Conservation (phyloP, 2,888 invertebrate species). For the Phyto melanocephala region DNA sequence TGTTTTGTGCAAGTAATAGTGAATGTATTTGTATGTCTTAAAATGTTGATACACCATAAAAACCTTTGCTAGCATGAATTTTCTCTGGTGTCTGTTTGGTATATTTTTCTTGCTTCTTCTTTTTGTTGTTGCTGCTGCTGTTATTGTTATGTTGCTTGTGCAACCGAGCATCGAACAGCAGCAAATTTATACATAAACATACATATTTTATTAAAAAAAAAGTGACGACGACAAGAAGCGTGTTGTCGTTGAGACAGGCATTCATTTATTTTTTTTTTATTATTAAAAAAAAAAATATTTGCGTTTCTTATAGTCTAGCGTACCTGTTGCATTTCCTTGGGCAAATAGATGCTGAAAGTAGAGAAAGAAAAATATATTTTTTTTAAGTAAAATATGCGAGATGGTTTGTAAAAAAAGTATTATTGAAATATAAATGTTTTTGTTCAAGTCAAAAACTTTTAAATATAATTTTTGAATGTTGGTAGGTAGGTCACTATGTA, state of each 20-base stretch:
- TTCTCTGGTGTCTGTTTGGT: constrained; percentile 40
- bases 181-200: not conserved
- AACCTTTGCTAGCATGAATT: constrained; percentile 34
- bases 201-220: constrained; percentile 4
- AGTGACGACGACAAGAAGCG: constrained; percentile 29
- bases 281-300: constrained; percentile 16
- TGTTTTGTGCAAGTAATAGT: constrained; percentile 18
- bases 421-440: not conserved
- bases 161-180: constrained; percentile 47
- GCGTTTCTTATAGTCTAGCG: constrained; percentile 20
- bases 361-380: not conserved
- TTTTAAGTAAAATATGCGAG: no score
- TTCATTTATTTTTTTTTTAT: constrained; percentile 5
- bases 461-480: not conserved
- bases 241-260: constrained; percentile 29
- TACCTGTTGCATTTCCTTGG: constrained; percentile 60
- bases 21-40: constrained; percentile 15
- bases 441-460: not conserved
- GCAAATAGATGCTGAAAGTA: constrained; percentile 42
- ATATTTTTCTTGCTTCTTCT: constrained; percentile 10
- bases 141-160: constrained; percentile 34
- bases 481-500: not conserved
- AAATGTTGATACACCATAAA: constrained; percentile 42
- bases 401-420: no score
- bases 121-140: constrained; percentile 31